Percentiles rank a stretch among this genome's conserved stretches.
Evolutionary conservation across 92 coral and sea anemone genomes (phyloP).

Genomic region (Pocillopora meandrina): DNA sequence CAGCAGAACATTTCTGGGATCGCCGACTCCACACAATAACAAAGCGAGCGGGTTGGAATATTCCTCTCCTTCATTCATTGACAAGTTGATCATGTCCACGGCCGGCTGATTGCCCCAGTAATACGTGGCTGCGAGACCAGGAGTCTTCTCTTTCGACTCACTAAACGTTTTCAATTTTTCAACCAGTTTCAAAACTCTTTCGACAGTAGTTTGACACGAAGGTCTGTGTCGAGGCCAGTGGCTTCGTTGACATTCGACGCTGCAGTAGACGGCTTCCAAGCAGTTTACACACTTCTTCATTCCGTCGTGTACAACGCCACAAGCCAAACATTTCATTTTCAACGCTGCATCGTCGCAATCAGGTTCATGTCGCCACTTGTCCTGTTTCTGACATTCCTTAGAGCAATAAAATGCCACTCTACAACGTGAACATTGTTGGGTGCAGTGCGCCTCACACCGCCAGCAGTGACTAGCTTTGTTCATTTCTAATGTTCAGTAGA

Average conservation of each 20-base stretch:
- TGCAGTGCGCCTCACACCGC: conserved; percentile 54
- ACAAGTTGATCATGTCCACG: conserved; percentile 70
- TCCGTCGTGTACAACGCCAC: conserved; percentile 33
- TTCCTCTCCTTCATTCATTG: conserved; percentile 72
- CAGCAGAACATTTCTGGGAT: conserved; percentile 69
- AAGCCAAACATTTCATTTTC: conserved; percentile 41
- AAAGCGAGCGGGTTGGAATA: conserved; percentile 52
- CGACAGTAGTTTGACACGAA: conserved; percentile 47
- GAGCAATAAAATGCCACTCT: conserved; percentile 67
- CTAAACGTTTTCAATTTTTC: conserved; percentile 19
- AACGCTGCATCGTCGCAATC: conserved; percentile 53
- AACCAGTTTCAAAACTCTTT: conserved; percentile 12
- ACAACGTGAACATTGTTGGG: conserved; percentile 48
- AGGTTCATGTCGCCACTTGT: conserved; percentile 64
- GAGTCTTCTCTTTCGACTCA: background rate
- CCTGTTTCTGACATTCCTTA: conserved; percentile 57
- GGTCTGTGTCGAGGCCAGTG: conserved; percentile 58
- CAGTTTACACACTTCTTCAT: conserved; percentile 60
- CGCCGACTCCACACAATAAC: conserved; percentile 83
- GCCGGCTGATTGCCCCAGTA: conserved; percentile 89
- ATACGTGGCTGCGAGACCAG: conserved; percentile 13
- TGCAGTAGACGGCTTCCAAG: conserved; percentile 62
- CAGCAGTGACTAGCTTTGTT: conserved; percentile 52
- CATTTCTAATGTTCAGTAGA: conserved; percentile 23
- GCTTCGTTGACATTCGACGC: conserved; percentile 52